Conservation (phyloP, 2,113 vertebrate species). For the Pampusana beccarii region DNA sequence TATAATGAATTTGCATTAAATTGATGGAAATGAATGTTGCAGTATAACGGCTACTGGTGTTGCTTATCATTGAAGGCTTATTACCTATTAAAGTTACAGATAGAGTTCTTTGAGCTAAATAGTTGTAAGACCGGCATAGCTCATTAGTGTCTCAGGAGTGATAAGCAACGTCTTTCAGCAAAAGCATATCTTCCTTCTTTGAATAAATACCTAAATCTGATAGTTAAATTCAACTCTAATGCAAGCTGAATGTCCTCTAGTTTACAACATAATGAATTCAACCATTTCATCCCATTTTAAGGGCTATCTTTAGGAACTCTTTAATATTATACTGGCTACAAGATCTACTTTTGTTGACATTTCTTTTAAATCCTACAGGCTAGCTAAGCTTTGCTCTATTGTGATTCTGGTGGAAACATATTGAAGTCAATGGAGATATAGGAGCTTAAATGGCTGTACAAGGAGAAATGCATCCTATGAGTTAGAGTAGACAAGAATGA, state of each 20-base stretch:
- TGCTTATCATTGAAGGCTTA: neutral
- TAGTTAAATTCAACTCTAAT: neutral
- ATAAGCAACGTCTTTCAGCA: neutral
- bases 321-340: neutral
- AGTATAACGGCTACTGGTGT: neutral
- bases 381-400: neutral
- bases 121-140: neutral
- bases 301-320: neutral
- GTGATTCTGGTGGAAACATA: neutral
- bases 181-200: accelerated
- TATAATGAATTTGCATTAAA: neutral
- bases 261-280: neutral
- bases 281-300: neutral
- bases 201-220: neutral
- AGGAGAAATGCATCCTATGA: neutral
- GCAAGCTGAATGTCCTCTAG: neutral
- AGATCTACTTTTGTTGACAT: neutral
- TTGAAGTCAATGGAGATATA: neutral
- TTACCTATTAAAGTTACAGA: neutral
- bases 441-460: neutral
- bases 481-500: neutral
- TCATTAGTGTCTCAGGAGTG: neutral
- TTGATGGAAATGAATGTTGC: neutral
- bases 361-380: neutral
- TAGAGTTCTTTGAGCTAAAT: neutral